Evolutionary conservation across 2,797 vertebrate species (phyloP).

Genomic region (Emys orbicularis): DNA sequence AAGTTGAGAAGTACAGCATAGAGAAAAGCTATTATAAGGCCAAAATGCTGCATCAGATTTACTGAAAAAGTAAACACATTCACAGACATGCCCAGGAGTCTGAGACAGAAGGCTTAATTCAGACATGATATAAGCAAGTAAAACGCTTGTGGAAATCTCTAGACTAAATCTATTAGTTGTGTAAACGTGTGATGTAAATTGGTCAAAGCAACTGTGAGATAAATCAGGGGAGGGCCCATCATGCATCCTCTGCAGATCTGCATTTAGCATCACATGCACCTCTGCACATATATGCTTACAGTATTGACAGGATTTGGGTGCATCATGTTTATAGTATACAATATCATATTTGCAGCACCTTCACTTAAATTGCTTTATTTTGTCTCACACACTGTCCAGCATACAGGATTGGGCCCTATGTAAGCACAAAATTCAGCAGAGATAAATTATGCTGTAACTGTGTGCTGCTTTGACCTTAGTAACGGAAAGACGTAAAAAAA

Average conservation of each 20-base stretch:
- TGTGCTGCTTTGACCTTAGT: neutral
- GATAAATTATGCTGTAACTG: neutral
- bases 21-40: neutral
- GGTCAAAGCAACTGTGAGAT: neutral
- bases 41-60: neutral
- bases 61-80: neutral
- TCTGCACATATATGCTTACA: neutral
- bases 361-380: neutral
- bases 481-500: neutral
- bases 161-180: neutral
- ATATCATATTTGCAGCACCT: neutral
- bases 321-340: neutral
- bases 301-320: neutral
- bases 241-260: accelerated
- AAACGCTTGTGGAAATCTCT: neutral
- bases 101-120: neutral
- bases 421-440: neutral
- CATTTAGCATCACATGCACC: neutral
- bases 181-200: neutral
- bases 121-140: neutral
- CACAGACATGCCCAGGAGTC: neutral
- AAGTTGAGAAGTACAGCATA: neutral
- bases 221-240: neutral
- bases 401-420: neutral
- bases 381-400: neutral